Conservation (phyloP, 2,113 vertebrate species). For the Alectura lathami region DNA sequence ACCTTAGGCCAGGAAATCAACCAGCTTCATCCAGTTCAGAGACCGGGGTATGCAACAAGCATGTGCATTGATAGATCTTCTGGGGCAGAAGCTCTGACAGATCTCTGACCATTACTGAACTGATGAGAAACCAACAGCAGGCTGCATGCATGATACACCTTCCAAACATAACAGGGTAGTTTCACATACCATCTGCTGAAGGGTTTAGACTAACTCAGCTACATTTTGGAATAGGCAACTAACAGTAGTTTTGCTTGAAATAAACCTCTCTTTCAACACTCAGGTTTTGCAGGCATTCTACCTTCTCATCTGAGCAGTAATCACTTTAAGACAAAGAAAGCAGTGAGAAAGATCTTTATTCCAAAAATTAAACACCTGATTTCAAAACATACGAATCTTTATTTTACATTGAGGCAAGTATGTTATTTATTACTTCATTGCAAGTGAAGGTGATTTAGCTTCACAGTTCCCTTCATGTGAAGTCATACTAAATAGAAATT, state of each 20-base stretch:
- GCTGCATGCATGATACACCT: rapidly evolving
- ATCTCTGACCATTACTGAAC: not conserved
- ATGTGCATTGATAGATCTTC: not conserved
- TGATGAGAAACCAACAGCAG: rapidly evolving
- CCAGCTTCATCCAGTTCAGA: rapidly evolving
- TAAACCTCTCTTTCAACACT: not conserved
- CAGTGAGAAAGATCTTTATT: slow-evolving; percentile 73
- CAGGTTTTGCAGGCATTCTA: not conserved
- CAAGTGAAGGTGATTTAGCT: not conserved
- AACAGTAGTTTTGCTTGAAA: not conserved
- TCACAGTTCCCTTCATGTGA: not conserved
- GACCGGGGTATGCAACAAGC: not conserved
- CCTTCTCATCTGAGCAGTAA: not conserved
- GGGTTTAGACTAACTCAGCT: not conserved
- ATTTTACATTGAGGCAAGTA: not conserved
- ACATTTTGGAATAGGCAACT: rapidly evolving
- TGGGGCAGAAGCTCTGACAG: not conserved
- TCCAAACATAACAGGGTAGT: not conserved
- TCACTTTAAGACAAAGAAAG: not conserved
- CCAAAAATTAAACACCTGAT: slow-evolving; percentile 34
- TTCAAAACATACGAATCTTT: not conserved
- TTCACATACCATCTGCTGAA: not conserved
- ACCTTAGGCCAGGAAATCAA: not conserved
- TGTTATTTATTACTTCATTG: not conserved
- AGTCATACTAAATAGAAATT: not conserved